Conservation (phyloP, 1,140 invertebrate genomes). For the Maconellicoccus hirsutus region DNA sequence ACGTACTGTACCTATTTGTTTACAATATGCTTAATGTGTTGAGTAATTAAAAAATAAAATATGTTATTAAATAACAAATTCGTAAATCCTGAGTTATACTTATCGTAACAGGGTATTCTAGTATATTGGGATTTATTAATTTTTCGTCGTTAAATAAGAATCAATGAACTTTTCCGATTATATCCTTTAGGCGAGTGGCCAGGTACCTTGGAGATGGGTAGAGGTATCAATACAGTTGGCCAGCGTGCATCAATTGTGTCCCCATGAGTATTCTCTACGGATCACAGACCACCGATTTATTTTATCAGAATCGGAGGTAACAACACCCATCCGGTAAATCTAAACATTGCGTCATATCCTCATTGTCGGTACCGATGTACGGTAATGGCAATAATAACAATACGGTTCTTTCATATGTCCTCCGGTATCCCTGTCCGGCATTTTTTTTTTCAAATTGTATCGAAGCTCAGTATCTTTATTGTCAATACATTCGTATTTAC, state of each 20-base stretch:
- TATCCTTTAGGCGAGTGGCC: too few species aligned
- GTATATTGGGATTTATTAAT: too few species aligned
- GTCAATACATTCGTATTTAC: background rate
- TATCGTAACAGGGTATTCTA: too few species aligned
- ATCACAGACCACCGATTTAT: slow-evolving; percentile 12
- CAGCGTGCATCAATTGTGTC: background rate
- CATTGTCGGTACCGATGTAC: background rate
- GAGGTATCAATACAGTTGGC: background rate
- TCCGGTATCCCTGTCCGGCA: background rate
- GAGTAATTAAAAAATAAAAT: too few species aligned
- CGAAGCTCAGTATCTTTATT: background rate
- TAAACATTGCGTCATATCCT: slow-evolving; percentile 19
- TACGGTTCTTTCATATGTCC: background rate
- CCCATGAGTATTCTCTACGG: slow-evolving; percentile 6
- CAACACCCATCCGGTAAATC: slow-evolving; percentile 15
- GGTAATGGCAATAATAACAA: slow-evolving; percentile 6
- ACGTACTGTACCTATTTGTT: too few species aligned
- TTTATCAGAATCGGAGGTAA: background rate
- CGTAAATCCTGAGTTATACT: too few species aligned
- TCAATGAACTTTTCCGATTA: too few species aligned
- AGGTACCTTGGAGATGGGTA: background rate
- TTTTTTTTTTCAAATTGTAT: slow-evolving; percentile 1
- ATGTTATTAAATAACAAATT: too few species aligned
- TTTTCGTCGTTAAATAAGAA: too few species aligned
- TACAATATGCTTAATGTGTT: too few species aligned